Evolutionary conservation across 92 coral and sea anemone species (phyloP).

Genomic region (Siderastrea siderea): DNA sequence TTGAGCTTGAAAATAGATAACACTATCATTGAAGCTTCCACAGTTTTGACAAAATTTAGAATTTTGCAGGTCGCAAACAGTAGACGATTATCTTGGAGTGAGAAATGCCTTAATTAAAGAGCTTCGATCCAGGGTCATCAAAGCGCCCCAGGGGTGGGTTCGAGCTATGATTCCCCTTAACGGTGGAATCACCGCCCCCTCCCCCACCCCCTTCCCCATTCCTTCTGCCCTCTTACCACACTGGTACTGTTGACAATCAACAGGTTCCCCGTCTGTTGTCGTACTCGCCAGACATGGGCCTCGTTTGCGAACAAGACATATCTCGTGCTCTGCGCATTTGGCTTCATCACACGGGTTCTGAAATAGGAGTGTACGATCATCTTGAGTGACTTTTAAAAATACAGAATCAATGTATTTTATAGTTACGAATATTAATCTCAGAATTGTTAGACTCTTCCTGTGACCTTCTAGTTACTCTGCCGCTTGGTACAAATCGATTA

Average conservation of each 20-base stretch:
- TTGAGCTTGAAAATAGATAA: too few species aligned
- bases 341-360: slow-evolving; percentile 83
- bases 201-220: neutral
- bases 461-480: too few species aligned
- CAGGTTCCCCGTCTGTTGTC: slow-evolving; percentile 63
- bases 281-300: slow-evolving; percentile 83
- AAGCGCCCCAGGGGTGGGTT: too few species aligned
- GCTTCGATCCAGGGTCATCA: too few species aligned
- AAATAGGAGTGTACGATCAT: neutral
- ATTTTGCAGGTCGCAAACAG: too few species aligned
- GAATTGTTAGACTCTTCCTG: too few species aligned
- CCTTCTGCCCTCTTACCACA: slow-evolving; percentile 80
- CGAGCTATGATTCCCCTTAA: neutral
- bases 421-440: too few species aligned
- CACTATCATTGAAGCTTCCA: too few species aligned
- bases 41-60: too few species aligned
- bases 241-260: slow-evolving; percentile 82
- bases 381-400: neutral
- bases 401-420: neutral
- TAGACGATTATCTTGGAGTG: too few species aligned
- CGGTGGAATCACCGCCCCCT: neutral
- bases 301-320: slow-evolving; percentile 76
- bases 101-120: too few species aligned
- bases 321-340: slow-evolving; percentile 71
- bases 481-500: too few species aligned